phyloP scores from a whole-genome alignment of 2,888 invertebrate genomes.

The Pediacus dermestoides region DNA sequence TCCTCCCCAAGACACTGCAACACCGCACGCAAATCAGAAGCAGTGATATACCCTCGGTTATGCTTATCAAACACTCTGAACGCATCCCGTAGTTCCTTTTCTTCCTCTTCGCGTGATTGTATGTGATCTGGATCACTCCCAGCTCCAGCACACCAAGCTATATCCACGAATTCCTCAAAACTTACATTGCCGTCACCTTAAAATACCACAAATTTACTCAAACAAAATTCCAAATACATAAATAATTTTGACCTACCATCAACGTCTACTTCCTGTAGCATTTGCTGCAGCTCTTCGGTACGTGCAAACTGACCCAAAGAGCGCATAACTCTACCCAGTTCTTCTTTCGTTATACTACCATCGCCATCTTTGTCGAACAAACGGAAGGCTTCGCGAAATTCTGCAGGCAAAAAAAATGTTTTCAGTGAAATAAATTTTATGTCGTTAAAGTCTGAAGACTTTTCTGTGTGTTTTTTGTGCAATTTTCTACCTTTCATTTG shows the following conservation, averaged over 20 bases:
- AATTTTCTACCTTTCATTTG: constrained; percentile 78
- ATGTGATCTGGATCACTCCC: constrained; percentile 42
- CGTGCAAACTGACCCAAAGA: constrained; percentile 83
- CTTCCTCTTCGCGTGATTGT: constrained; percentile 77
- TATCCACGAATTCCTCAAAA: constrained; percentile 85
- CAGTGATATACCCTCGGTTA: constrained; percentile 87
- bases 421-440: background rate
- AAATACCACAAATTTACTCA: constrained; percentile 1
- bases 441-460: too few relatives aligned
- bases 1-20: constrained; percentile 86
- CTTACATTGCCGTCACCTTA: constrained; percentile 83
- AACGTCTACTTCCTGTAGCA: constrained; percentile 68
- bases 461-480: too few relatives aligned
- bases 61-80: constrained; percentile 89
- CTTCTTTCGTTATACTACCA: constrained; percentile 83
- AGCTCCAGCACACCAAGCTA: constrained; percentile 52
- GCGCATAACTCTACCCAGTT: constrained; percentile 80
- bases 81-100: constrained; percentile 78
- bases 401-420: constrained; percentile 56
- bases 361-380: constrained; percentile 86
- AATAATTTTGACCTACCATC: constrained; percentile 35
- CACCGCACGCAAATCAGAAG: constrained; percentile 82
- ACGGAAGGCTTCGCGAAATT: constrained; percentile 82
- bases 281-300: constrained; percentile 80
- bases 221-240: background rate